phyloP scores from a whole-genome alignment of 1,140 invertebrate species.

The Zaprionus capensis region DNA sequence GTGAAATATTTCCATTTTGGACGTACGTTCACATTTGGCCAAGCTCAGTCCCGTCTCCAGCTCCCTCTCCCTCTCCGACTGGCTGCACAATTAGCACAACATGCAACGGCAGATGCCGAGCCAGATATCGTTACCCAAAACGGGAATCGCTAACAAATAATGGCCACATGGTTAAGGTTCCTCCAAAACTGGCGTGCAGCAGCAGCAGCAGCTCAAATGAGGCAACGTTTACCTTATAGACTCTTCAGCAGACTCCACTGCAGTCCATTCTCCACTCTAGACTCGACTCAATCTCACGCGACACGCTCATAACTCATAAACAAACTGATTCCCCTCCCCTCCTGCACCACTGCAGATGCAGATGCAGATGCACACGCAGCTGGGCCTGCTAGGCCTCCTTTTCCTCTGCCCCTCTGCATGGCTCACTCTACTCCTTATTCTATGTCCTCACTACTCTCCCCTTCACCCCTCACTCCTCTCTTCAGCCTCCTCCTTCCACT shows the following conservation, averaged over 20 bases:
- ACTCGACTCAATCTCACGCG: conserved; percentile 62
- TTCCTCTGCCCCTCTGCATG: neutral
- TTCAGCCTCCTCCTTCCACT: no score
- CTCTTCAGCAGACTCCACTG: neutral
- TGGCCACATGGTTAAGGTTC: conserved; percentile 61
- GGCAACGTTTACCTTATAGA: conserved; percentile 69
- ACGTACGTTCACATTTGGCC: conserved; percentile 43
- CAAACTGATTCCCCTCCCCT: neutral
- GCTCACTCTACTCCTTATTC: no score
- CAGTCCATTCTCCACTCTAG: conserved; percentile 9
- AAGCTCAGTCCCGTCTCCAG: neutral
- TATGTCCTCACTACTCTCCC: neutral
- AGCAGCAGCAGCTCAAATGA: conserved; percentile 59
- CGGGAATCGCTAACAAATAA: conserved; percentile 69
- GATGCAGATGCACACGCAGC: conserved; percentile 53
- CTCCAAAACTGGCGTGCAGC: conserved; percentile 79
- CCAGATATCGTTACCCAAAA: conserved; percentile 48
- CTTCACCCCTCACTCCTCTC: no score
- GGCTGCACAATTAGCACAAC: conserved; percentile 76
- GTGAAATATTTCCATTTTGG: conserved; percentile 57
- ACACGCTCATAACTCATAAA: conserved; percentile 80
- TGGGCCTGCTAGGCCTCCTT: neutral
- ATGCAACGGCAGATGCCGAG: conserved; percentile 60
- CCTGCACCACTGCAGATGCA: conserved; percentile 29
- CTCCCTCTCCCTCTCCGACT: neutral